Conservation (phyloP, 2,797 vertebrate genomes). For the Peromyscus eremicus region DNA sequence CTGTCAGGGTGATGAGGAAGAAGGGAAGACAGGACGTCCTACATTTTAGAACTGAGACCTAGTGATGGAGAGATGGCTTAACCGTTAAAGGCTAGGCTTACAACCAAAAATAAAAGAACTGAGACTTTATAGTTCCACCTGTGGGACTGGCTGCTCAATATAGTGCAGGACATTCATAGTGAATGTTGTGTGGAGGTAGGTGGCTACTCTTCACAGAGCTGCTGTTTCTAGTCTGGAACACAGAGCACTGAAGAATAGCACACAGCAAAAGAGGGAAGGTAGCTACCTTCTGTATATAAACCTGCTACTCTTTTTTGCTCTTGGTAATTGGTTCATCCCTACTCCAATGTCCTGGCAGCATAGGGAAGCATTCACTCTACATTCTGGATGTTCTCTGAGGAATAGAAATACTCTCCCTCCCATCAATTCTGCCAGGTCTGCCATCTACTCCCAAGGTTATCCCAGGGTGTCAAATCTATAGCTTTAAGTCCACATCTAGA, state of each 20-base stretch:
- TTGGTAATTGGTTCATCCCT: background rate
- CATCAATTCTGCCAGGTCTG: background rate
- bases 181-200: conserved; percentile 56
- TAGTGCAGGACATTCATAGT: conserved; percentile 78
- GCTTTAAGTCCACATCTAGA: background rate
- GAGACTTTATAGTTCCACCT: conserved; percentile 72
- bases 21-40: conserved; percentile 3
- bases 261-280: background rate
- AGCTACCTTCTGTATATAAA: background rate
- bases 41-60: conserved; percentile 51
- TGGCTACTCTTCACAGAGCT: conserved; percentile 63
- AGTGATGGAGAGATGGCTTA: background rate
- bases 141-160: conserved; percentile 68
- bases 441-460: background rate
- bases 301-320: background rate
- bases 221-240: conserved; percentile 77
- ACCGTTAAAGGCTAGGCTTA: background rate
- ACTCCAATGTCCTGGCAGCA: background rate
- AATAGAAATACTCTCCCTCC: background rate
- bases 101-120: background rate
- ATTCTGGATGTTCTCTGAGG: conserved; percentile 12
- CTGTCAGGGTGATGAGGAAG: conserved; percentile 23
- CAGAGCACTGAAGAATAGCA: background rate
- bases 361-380: background rate
- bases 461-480: background rate